Percentiles rank a stretch among this genome's conserved stretches.
These are phyloP conservation scores for Sebastes schlegelii DNA, from an alignment of 2,113 vertebrate genomes.

Conservation along the genomic window DNA sequence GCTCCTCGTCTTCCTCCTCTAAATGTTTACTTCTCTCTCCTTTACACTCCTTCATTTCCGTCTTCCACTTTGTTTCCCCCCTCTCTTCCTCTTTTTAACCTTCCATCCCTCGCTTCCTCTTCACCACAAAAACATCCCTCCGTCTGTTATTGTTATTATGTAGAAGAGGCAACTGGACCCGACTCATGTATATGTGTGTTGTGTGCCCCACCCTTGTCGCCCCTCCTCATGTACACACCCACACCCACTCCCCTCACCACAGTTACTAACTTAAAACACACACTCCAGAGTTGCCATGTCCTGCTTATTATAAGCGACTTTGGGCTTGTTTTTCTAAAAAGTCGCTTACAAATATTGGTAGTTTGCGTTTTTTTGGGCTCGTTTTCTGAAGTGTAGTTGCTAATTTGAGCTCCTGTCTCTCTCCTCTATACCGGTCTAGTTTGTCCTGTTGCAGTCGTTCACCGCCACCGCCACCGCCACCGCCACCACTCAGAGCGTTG, in stretches of 20 bases:
- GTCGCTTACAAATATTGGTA: too few relatives aligned
- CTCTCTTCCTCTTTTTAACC: constrained; percentile 53
- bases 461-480: too few relatives aligned
- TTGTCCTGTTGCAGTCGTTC: too few relatives aligned
- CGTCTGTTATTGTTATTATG: constrained; percentile 74
- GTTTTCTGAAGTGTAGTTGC: too few relatives aligned
- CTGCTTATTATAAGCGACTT: too few relatives aligned
- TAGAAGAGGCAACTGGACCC: constrained; percentile 50
- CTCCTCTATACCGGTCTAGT: too few relatives aligned
- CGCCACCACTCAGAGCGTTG: too few relatives aligned
- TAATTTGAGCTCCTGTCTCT: too few relatives aligned
- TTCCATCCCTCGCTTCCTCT: constrained; percentile 60
- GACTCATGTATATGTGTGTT: constrained; percentile 43
- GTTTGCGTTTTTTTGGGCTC: too few relatives aligned
- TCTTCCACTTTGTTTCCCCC: constrained; percentile 23
- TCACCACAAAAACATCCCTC: constrained; percentile 69
- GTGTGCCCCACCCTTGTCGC: constrained; percentile 54
- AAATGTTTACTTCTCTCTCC: constrained; percentile 35
- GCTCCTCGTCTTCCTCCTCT: constrained; percentile 12
- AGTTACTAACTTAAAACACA: constrained; percentile 54
- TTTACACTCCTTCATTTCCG: constrained; percentile 40
- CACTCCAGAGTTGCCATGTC: background rate
- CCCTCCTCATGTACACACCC: constrained; percentile 47
- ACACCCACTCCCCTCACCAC: constrained; percentile 61
- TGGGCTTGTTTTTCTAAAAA: too few relatives aligned